These are phyloP conservation scores for Lagria hirta DNA, from an alignment of 2,888 invertebrate genomes.

Conservation along the genomic window DNA sequence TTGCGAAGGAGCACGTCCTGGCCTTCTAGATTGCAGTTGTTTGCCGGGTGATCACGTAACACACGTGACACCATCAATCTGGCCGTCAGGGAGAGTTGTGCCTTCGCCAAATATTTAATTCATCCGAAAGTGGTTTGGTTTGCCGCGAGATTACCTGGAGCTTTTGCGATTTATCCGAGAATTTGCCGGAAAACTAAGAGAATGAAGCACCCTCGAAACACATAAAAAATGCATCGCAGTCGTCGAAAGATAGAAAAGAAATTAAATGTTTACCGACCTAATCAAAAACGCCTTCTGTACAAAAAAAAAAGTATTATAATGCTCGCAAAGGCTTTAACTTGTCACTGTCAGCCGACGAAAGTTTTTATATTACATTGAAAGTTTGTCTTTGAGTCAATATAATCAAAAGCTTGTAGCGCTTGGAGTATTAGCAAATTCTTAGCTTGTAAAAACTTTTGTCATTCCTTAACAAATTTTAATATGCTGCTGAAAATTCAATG, in stretches of 20 bases:
- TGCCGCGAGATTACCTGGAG: conserved; percentile 23
- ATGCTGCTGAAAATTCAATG: conserved; percentile 26
- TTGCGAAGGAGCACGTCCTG: conserved; percentile 41
- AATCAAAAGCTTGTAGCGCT: conserved; percentile 36
- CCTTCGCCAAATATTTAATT: conserved; percentile 36
- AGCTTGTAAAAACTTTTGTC: conserved; percentile 30
- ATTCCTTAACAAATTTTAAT: conserved; percentile 35
- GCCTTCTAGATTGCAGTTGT: conserved; percentile 46
- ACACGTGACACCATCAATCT: conserved; percentile 46
- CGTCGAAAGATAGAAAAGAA: conserved; percentile 6
- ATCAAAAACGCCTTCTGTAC: conserved; percentile 12
- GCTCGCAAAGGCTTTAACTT: conserved; percentile 22
- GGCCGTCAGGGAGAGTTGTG: conserved; percentile 28
- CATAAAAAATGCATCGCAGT: conserved; percentile 12
- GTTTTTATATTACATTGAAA: conserved; percentile 31
- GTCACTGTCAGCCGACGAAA: conserved; percentile 30
- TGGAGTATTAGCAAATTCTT: conserved; percentile 39
- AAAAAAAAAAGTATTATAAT: conserved; percentile 3
- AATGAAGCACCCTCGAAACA: not conserved
- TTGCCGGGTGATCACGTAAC: conserved; percentile 46
- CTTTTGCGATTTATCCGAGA: conserved; percentile 18
- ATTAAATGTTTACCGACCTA: too few relatives aligned
- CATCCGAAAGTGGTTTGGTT: conserved; percentile 22
- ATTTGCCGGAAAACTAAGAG: conserved; percentile 12
- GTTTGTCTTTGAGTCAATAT: conserved; percentile 34